These are phyloP conservation scores for Rana temporaria DNA, from an alignment of 2,113 vertebrate genomes.

Conservation along the genomic window DNA sequence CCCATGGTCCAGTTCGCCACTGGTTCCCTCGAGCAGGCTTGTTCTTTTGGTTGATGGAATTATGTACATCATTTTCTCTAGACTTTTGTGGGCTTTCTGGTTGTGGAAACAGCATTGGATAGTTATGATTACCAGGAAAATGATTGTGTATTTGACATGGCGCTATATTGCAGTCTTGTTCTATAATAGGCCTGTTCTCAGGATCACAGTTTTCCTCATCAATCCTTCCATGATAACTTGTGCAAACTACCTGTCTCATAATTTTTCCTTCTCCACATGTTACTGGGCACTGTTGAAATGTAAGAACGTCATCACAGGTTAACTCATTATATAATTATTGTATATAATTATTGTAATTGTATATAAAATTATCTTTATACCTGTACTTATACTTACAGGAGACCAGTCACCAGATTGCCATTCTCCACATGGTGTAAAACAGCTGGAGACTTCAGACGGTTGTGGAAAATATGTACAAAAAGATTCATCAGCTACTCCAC, in stretches of 20 bases:
- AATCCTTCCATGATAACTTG: constrained; percentile 83
- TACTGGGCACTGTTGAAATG: constrained; percentile 86
- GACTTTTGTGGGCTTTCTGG: constrained; percentile 71
- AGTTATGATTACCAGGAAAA: constrained; percentile 71
- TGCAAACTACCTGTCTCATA: constrained; percentile 87
- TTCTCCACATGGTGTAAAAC: constrained; percentile 90
- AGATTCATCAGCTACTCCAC: constrained; percentile 84
- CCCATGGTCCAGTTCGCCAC: constrained; percentile 97
- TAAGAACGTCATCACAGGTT: constrained; percentile 54
- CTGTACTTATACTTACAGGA: constrained; percentile 77
- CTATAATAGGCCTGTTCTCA: constrained; percentile 74
- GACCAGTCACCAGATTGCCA: constrained; percentile 93
- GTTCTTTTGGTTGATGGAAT: constrained; percentile 79
- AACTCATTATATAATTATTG: neutral
- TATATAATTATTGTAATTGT: no score
- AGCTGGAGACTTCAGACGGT: constrained; percentile 82
- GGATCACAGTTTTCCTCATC: constrained; percentile 86
- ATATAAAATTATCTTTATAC: no score
- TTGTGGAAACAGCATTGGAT: constrained; percentile 70
- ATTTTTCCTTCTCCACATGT: constrained; percentile 82
- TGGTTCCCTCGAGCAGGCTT: constrained; percentile 80
- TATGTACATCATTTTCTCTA: constrained; percentile 69
- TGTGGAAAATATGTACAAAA: constrained; percentile 82
- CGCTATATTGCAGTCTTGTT: constrained; percentile 81
- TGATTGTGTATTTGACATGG: constrained; percentile 77